Percentiles rank a stretch among this genome's conserved stretches.
Evolutionary conservation across 2,888 invertebrate genomes (phyloP).

Genomic region (Cephus pygmeus): DNA sequence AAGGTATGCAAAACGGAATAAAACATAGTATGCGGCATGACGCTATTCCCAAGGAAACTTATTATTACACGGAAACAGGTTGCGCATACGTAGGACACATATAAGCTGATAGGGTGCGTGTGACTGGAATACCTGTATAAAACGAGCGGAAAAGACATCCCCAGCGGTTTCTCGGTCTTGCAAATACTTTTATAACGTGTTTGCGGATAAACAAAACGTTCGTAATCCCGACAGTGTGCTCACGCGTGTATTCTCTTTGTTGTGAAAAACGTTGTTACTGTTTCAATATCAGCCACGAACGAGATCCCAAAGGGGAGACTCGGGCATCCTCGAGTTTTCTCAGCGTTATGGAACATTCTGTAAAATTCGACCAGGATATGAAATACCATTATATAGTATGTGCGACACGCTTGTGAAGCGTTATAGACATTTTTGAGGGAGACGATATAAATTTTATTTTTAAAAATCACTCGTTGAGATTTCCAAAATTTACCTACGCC

Average conservation of each 20-base stretch:
- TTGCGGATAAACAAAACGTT: constrained; percentile 40
- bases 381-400: neutral
- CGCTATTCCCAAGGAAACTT: constrained; percentile 54
- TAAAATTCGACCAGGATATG: neutral
- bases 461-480: neutral
- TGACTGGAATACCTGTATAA: constrained; percentile 6
- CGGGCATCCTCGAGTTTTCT: neutral
- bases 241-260: constrained; percentile 29
- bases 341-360: constrained; percentile 13
- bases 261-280: constrained; percentile 28
- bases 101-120: constrained; percentile 4
- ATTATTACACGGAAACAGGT: constrained; percentile 42
- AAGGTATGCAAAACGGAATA: constrained; percentile 43
- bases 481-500: neutral
- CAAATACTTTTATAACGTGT: constrained; percentile 29
- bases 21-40: constrained; percentile 31
- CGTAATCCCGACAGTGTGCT: constrained; percentile 33
- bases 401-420: neutral
- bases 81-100: neutral
- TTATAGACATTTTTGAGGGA: neutral
- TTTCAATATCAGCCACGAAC: constrained; percentile 39
- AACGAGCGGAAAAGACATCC: constrained; percentile 12
- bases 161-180: constrained; percentile 16
- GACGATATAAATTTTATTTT: neutral
- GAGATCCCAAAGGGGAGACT: constrained; percentile 30